Evolutionary conservation across 2,888 invertebrate genomes (phyloP).

Genomic region (Mesoligia furuncula): DNA sequence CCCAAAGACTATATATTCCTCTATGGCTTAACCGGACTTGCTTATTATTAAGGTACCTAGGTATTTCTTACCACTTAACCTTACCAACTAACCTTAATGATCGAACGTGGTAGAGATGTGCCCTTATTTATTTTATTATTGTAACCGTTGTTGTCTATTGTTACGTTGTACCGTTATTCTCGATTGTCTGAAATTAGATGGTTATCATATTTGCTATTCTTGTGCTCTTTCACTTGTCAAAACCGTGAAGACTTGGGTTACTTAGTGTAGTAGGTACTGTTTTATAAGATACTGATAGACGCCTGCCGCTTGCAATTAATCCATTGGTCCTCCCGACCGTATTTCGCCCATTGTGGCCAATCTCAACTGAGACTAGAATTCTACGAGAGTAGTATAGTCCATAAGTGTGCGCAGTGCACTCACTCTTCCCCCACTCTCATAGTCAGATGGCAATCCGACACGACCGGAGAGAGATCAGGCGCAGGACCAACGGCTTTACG

Average conservation of each 20-base stretch:
- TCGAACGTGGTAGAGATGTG: slow-evolving; percentile 39
- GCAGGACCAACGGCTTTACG: not conserved
- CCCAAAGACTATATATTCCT: no score
- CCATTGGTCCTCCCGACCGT: not conserved
- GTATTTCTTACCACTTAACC: slow-evolving; percentile 39
- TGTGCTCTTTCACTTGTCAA: slow-evolving; percentile 23
- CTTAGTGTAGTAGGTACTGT: no score
- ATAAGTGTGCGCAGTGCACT: not conserved
- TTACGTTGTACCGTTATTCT: slow-evolving; percentile 41
- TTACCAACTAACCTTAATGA: slow-evolving; percentile 64
- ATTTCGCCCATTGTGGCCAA: not conserved
- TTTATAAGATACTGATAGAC: not conserved
- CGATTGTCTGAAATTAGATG: slow-evolving; percentile 36
- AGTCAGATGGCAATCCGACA: not conserved
- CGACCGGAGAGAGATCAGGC: not conserved
- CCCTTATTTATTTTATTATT: slow-evolving; percentile 61
- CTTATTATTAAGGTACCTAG: slow-evolving; percentile 30
- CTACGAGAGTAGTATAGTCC: not conserved
- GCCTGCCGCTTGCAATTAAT: not conserved
- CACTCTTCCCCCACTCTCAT: not conserved
- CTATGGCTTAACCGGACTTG: not conserved
- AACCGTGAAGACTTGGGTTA: not conserved
- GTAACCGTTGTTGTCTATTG: slow-evolving; percentile 60
- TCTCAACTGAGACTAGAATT: not conserved
- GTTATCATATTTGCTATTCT: slow-evolving; percentile 28